Evolutionary conservation across 2,888 invertebrate genomes (phyloP), one percentile per base, ranked within the genome.

Genomic region (Strigamia maritima): DNA sequence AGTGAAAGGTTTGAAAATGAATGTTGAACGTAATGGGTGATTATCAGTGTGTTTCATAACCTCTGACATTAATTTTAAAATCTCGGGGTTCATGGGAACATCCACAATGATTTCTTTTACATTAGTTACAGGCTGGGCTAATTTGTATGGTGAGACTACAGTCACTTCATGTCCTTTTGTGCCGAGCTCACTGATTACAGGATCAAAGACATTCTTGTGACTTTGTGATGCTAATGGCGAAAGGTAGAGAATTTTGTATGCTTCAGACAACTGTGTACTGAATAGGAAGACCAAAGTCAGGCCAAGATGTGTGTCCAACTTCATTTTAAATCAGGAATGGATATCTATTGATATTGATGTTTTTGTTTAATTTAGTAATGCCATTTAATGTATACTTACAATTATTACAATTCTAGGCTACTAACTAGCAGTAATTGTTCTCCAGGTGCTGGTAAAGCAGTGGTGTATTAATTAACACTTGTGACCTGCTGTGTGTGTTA

Each of bases 111-210:
- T 65, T 6, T 65, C 22, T 65, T 65, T 65, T 2, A 65, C 19
- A 12, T 22, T 65, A 12, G 4, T n/a, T 24, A 4, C 7, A n/a
- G 60, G 60, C 19, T 65, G 1, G 12, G 19, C 2, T 0, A 19
- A 4, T 65, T n/a, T n/a, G 22, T 19, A 49, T 0, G 77, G 77
- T 28, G 77, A 40, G 16, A 77, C 77, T n/a, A 77, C 26, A 24
- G 77, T 77, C 0, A 77, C 40, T 16, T 10, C 24, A 26, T 77
- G 77, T 24, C 49, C 49, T 40, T 19, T 16, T 19, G 31, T 49
- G 1, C 1, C 44, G 1, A 77, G 26, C 16, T 65, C 78, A 6
- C 14, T 19, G 16, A 49, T 49, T 2, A 77, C 12, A 22, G 77
- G 28, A 44, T 38, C 40, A 19, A 38, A 77, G n/a, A 77, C 12